These are phyloP conservation scores for Falcunculus frontatus DNA, from an alignment of 2,113 vertebrate species.

Conservation along the genomic window DNA sequence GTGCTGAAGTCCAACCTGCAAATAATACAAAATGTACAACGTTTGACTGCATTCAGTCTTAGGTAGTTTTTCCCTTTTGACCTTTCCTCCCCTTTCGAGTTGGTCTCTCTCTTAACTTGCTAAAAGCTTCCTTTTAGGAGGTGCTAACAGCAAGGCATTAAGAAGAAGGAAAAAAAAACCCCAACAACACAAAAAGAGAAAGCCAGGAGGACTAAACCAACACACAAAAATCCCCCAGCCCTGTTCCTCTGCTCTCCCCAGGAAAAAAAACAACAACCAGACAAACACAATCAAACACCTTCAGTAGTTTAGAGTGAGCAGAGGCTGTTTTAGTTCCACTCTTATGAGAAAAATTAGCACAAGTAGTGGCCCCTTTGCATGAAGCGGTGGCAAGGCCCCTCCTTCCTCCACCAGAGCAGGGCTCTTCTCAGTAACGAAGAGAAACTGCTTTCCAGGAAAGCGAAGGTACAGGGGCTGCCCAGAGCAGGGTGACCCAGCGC, in stretches of 20 bases:
- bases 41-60: background rate
- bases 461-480: background rate
- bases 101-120: background rate
- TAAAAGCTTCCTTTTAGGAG: background rate
- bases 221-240: background rate
- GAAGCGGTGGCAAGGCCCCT: background rate
- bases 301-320: background rate
- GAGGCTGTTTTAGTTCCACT: background rate
- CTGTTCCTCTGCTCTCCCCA: background rate
- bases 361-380: background rate
- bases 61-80: background rate
- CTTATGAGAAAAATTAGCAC: background rate
- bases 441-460: conserved; percentile 64
- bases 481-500: background rate
- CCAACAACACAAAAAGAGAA: background rate
- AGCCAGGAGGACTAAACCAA: background rate
- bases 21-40: background rate
- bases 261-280: background rate
- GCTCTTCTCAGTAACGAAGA: conserved; percentile 28
- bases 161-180: background rate
- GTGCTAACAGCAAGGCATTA: background rate
- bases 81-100: background rate
- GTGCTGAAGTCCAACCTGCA: background rate
- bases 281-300: background rate
- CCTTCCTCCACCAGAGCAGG: background rate